Percentiles rank a stretch among this genome's conserved stretches.
Conservation (phyloP, 23 tunicate genomes). For the Oikopleura albicans region DNA sequence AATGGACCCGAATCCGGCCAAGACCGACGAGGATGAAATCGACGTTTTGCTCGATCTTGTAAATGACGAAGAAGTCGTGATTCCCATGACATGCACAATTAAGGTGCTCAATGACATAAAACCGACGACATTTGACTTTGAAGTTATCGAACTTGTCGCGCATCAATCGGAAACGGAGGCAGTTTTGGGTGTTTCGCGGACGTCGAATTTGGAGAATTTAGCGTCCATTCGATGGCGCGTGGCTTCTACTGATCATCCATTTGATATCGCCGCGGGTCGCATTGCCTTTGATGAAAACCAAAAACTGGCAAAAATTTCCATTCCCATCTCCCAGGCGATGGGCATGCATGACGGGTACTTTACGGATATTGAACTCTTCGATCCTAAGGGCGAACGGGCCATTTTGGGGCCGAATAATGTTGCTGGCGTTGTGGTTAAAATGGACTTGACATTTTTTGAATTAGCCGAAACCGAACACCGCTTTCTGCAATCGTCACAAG, state of each 20-base stretch:
- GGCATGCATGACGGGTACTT: not conserved
- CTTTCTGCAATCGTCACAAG: not conserved
- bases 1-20: not conserved
- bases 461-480: not conserved
- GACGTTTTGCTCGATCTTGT: not conserved
- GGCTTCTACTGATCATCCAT: not conserved
- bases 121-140: not conserved
- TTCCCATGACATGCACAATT: not conserved
- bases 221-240: not conserved
- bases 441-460: slow-evolving; percentile 15
- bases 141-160: not conserved
- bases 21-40: not conserved
- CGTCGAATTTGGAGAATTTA: not conserved
- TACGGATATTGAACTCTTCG: not conserved
- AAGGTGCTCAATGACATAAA: not conserved
- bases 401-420: not conserved
- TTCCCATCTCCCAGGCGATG: slow-evolving; percentile 1
- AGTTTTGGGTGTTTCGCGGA: not conserved
- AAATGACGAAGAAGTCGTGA: slow-evolving; percentile 15
- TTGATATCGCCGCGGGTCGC: not conserved
- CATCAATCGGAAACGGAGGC: not conserved
- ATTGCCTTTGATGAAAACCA: not conserved
- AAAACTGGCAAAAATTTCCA: not conserved
- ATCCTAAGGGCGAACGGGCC: not conserved
- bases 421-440: not conserved